phyloP scores from a whole-genome alignment of 2,888 invertebrate genomes.

The Agriopis aurantiaria region DNA sequence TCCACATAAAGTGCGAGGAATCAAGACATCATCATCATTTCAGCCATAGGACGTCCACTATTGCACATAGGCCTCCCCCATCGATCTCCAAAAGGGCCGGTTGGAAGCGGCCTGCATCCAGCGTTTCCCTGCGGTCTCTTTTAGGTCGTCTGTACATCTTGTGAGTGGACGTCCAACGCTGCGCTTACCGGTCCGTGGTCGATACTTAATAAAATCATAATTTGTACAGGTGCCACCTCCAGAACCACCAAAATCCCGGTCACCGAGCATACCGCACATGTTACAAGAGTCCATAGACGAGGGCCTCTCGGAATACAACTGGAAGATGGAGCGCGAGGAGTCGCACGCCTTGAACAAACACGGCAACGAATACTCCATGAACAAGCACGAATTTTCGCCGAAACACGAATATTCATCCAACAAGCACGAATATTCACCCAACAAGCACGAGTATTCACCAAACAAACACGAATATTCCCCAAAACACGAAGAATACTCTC shows the following conservation, averaged over 20 bases:
- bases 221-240: constrained; percentile 87
- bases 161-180: no score
- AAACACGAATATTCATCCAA: constrained; percentile 19
- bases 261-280: constrained; percentile 80
- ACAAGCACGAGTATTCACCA: constrained; percentile 31
- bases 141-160: no score
- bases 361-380: constrained; percentile 40
- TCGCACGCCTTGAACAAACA: constrained; percentile 58
- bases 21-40: no score
- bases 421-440: constrained; percentile 25
- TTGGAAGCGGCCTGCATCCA: no score
- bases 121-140: no score
- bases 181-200: no score
- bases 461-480: constrained; percentile 37
- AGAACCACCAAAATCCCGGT: constrained; percentile 87
- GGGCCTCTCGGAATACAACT: constrained; percentile 77
- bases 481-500: constrained; percentile 63
- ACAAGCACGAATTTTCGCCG: constrained; percentile 21
- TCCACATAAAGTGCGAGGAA: no score
- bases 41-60: no score
- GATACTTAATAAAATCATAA: neutral
- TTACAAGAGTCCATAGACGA: constrained; percentile 80
- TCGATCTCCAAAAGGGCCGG: no score
- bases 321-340: constrained; percentile 75
- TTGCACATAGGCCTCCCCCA: no score